These are phyloP conservation scores for Tetramorium alpestre DNA, from an alignment of 1,140 invertebrate species.

Conservation along the genomic window DNA sequence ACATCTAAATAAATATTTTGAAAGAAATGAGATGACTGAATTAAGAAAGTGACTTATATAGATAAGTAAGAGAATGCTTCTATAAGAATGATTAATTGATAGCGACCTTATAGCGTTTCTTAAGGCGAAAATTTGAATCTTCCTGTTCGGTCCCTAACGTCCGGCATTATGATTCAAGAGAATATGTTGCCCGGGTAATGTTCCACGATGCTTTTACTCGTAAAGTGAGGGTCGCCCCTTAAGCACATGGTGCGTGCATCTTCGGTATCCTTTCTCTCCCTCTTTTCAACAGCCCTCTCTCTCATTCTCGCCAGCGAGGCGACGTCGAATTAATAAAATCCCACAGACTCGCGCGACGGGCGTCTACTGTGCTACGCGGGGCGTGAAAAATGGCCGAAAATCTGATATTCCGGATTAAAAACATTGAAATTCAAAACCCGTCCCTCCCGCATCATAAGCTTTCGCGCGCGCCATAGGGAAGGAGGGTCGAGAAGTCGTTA, in stretches of 20 bases:
- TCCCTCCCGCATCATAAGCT: slow-evolving; percentile 70
- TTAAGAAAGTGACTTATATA: background rate
- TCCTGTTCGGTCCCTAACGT: slow-evolving; percentile 18
- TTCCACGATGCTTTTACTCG: slow-evolving; percentile 44
- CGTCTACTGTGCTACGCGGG: slow-evolving; percentile 66
- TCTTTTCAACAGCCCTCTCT: slow-evolving; percentile 16
- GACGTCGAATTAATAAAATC: slow-evolving; percentile 84
- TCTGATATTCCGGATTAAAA: slow-evolving; percentile 86
- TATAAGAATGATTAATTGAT: slow-evolving; percentile 25
- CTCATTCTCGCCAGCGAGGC: slow-evolving; percentile 62
- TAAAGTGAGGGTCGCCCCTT: slow-evolving; percentile 61
- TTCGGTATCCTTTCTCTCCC: background rate
- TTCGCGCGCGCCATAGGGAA: slow-evolving; percentile 19
- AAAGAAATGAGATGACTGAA: background rate
- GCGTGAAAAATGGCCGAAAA: slow-evolving; percentile 86
- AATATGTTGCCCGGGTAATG: slow-evolving; percentile 75
- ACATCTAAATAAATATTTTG: background rate
- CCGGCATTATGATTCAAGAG: slow-evolving; percentile 29
- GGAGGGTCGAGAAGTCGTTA: slow-evolving; percentile 84
- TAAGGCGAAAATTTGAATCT: slow-evolving; percentile 53
- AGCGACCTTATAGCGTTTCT: background rate
- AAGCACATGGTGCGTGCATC: slow-evolving; percentile 57
- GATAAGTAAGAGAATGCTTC: background rate
- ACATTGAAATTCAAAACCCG: slow-evolving; percentile 87
- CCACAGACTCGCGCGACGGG: slow-evolving; percentile 76